Evolutionary conservation across 2,113 vertebrate species (phyloP).

Genomic region (Abramis brama): DNA sequence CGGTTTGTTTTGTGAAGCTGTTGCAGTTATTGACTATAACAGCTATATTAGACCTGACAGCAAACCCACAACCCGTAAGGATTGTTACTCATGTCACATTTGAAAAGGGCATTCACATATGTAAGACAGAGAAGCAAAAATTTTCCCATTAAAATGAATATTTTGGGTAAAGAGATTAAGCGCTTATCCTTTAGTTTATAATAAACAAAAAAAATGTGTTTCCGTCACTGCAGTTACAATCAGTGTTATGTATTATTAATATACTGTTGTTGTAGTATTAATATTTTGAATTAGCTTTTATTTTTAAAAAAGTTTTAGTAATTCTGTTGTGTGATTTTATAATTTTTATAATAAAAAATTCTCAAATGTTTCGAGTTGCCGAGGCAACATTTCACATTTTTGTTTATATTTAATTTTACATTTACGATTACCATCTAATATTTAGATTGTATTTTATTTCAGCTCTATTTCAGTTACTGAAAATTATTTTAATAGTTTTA

Average conservation of each 20-base stretch:
- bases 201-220: not conserved
- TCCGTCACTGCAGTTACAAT: not conserved
- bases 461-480: not conserved
- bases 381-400: not conserved
- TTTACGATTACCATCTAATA: not conserved
- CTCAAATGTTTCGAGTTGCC: not conserved
- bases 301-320: not conserved
- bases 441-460: not conserved
- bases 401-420: not conserved
- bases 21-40: not conserved
- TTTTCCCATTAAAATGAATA: not conserved
- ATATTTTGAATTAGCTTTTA: not conserved
- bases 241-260: not conserved
- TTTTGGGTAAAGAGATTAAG: not conserved
- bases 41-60: conserved; percentile 23
- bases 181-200: too few relatives aligned
- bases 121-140: not conserved
- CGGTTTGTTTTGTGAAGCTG: not conserved
- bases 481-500: not conserved
- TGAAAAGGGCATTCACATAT: not conserved
- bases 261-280: not conserved
- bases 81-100: conserved; percentile 15
- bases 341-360: too few relatives aligned
- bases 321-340: not conserved
- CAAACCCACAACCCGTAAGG: not conserved